Conservation (phyloP, 2,797 vertebrate species). For the Brachyalestes nurse region DNA sequence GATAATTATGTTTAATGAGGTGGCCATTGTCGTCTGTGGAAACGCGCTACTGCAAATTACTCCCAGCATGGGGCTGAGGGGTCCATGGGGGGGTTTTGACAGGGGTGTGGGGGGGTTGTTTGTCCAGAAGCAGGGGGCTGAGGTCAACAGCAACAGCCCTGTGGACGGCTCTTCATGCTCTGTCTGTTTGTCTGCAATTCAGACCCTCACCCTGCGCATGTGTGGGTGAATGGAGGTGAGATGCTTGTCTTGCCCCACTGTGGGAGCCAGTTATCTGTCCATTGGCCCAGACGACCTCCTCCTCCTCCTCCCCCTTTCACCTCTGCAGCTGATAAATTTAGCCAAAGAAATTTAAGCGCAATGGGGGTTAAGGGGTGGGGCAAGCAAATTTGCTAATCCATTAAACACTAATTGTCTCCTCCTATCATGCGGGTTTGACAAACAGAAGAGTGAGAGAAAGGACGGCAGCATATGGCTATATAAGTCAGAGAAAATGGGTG, state of each 20-base stretch:
- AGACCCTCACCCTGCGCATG: conserved; percentile 52
- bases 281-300: conserved; percentile 61
- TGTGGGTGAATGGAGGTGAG: conserved; percentile 70
- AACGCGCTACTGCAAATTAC: conserved; percentile 77
- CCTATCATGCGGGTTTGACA: conserved; percentile 73
- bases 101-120: conserved; percentile 60
- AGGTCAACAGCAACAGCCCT: conserved; percentile 48
- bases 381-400: conserved; percentile 79
- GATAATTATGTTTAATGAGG: conserved; percentile 83
- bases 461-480: conserved; percentile 68
- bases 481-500: conserved; percentile 58
- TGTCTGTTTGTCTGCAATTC: conserved; percentile 70
- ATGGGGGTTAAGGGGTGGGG: conserved; percentile 69
- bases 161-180: conserved; percentile 21
- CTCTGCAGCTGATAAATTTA: conserved; percentile 69
- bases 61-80: conserved; percentile 76
- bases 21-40: conserved; percentile 71
- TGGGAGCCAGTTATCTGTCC: conserved; percentile 65
- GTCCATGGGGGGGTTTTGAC: conserved; percentile 35
- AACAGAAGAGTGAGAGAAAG: conserved; percentile 64
- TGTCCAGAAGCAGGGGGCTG: conserved; percentile 61
- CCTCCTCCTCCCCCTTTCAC: conserved; percentile 53
- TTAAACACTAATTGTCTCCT: conserved; percentile 85
- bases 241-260: conserved; percentile 68
- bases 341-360: conserved; percentile 67